Percentiles rank a stretch among this genome's conserved stretches.
Conservation (phyloP, 2,113 vertebrate genomes). For the Echinops telfairi region DNA sequence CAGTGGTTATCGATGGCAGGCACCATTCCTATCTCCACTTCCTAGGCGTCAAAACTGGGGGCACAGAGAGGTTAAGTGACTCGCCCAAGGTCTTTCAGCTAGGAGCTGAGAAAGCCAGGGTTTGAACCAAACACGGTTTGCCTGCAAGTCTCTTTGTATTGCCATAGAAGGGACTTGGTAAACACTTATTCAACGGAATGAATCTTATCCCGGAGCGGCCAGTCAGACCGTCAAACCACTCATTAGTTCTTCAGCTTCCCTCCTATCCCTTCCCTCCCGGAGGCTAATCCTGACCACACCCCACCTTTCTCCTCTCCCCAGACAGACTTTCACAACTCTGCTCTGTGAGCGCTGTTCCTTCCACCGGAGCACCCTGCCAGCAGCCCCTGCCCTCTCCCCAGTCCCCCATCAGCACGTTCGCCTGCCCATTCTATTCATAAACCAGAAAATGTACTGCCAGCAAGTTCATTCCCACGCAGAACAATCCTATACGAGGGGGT, state of each 20-base stretch:
- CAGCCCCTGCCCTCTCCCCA: no score
- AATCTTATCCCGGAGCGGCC: background rate
- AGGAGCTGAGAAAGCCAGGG: background rate
- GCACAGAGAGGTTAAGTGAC: background rate
- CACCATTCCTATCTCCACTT: background rate
- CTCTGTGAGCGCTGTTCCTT: background rate
- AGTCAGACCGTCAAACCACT: background rate
- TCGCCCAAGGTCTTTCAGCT: background rate
- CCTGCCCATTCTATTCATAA: no score
- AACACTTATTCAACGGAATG: background rate
- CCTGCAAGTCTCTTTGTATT: background rate
- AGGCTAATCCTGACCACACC: background rate
- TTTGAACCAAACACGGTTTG: constrained; percentile 1
- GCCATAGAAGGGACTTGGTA: background rate
- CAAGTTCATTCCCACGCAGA: no score
- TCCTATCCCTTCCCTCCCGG: background rate
- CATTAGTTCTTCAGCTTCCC: background rate
- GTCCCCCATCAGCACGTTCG: background rate
- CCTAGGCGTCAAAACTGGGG: background rate
- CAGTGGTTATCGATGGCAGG: background rate
- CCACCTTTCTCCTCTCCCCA: background rate
- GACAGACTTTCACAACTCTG: background rate
- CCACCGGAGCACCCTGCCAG: background rate
- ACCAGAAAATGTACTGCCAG: no score
- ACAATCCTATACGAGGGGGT: no score